Evolutionary conservation across 35 echinoderm and acorn worm species (phyloP).

Genomic region (Antedon bifida): DNA sequence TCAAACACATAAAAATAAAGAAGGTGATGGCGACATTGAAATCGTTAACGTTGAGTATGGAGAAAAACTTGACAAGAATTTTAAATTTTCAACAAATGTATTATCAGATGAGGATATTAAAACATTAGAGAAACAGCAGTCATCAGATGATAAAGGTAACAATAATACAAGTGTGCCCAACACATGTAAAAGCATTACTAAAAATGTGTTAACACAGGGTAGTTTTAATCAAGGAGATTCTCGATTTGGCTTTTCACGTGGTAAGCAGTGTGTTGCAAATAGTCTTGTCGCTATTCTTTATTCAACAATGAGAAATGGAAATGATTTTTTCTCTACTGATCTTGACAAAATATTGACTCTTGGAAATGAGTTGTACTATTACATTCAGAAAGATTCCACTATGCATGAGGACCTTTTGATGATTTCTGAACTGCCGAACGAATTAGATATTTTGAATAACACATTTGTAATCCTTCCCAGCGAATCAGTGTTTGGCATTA

Average conservation of each 20-base stretch:
- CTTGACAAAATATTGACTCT: conserved; percentile 23
- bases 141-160: too few relatives aligned
- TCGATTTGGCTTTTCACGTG: neutral
- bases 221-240: conserved; percentile 24
- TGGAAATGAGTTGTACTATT: conserved; percentile 17
- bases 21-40: too few relatives aligned
- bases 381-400: conserved; percentile 22
- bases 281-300: conserved; percentile 25
- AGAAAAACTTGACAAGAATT: too few relatives aligned
- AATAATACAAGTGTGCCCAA: too few relatives aligned
- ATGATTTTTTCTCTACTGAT: conserved; percentile 4
- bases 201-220: conserved; percentile 18
- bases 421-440: conserved; percentile 15
- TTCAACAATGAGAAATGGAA: conserved; percentile 8
- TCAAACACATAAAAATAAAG: too few relatives aligned
- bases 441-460: conserved; percentile 17
- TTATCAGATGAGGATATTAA: too few relatives aligned
- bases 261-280: conserved; percentile 21
- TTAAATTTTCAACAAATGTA: too few relatives aligned
- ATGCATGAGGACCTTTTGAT: conserved; percentile 24
- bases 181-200: too few relatives aligned
- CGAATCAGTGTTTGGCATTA: conserved; percentile 16
- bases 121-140: too few relatives aligned
- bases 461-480: neutral
- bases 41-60: too few relatives aligned